A percentile compares a stretch with the other conserved stretches of the same genome.
phyloP scores from a whole-genome alignment of 2,797 vertebrate genomes.

The Austrolebias charrua region DNA sequence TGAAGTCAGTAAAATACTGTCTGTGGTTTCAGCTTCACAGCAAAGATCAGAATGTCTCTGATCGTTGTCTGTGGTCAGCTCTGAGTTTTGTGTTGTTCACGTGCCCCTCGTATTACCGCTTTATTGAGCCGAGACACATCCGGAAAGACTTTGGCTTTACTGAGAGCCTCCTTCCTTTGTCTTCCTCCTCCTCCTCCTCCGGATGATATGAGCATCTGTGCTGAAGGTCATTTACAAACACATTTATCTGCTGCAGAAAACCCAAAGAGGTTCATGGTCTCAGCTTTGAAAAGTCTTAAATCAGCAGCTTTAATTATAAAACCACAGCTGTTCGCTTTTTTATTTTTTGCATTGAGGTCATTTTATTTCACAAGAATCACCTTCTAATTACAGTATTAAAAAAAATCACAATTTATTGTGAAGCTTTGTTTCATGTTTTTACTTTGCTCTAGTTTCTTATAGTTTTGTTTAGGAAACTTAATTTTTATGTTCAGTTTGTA shows the following conservation, averaged over 20 bases:
- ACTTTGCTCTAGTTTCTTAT: neutral
- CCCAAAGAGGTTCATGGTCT: neutral
- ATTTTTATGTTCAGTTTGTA: neutral
- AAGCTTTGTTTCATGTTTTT: too few relatives aligned
- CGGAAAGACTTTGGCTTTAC: conserved; percentile 47
- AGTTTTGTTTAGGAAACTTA: neutral
- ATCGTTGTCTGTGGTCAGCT: too few relatives aligned
- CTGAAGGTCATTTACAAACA: conserved; percentile 37
- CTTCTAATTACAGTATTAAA: neutral
- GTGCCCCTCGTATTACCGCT: conserved; percentile 18
- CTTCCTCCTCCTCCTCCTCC: conserved; percentile 3
- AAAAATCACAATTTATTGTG: too few relatives aligned
- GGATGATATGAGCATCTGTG: conserved; percentile 37
- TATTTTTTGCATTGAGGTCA: too few relatives aligned
- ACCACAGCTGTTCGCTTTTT: neutral
- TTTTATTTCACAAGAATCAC: neutral
- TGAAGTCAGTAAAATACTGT: too few relatives aligned
- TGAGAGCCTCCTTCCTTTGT: conserved; percentile 15
- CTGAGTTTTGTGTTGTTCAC: conserved; percentile 14
- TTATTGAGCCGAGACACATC: conserved; percentile 33
- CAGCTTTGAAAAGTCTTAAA: neutral
- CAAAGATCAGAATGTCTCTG: too few relatives aligned
- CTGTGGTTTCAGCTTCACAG: too few relatives aligned
- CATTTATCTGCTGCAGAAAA: conserved; percentile 1
- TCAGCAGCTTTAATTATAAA: conserved; percentile 6